phyloP scores from a whole-genome alignment of 2,797 vertebrate species.

The Lerista edwardsae region DNA sequence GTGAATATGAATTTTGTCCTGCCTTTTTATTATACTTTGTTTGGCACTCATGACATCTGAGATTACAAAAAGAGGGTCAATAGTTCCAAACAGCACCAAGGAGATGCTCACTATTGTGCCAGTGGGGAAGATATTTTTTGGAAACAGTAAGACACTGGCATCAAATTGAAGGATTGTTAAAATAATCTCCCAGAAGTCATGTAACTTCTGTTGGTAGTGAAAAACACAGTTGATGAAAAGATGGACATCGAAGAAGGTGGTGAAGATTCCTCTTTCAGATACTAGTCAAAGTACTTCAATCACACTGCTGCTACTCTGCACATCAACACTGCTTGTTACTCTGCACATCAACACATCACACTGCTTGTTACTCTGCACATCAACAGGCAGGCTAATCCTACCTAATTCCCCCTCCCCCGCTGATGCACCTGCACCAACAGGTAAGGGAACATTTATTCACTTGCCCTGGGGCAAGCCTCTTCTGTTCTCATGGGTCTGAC shows the following conservation, averaged over 20 bases:
- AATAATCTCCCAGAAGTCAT: not conserved
- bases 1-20: not conserved
- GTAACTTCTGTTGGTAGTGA: not conserved
- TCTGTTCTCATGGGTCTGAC: too few species aligned
- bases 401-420: too few species aligned
- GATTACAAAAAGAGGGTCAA: not conserved
- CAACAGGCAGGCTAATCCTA: too few species aligned
- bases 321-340: not conserved
- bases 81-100: not conserved
- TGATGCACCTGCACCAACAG: too few species aligned
- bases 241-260: slow-evolving; percentile 10
- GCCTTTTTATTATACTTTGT: slow-evolving; percentile 17
- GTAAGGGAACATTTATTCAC: too few species aligned
- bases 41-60: not conserved
- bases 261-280: slow-evolving; percentile 19
- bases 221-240: slow-evolving; percentile 38
- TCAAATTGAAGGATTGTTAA: slow-evolving; percentile 26
- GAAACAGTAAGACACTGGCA: not conserved
- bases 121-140: slow-evolving; percentile 7
- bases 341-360: not conserved
- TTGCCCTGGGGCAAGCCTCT: too few species aligned
- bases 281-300: slow-evolving; percentile 30
- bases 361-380: not conserved
- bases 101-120: not conserved
- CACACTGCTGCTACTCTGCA: not conserved